phyloP scores from a whole-genome alignment of 1,140 invertebrate species.

The Psilanteris sp. region DNA sequence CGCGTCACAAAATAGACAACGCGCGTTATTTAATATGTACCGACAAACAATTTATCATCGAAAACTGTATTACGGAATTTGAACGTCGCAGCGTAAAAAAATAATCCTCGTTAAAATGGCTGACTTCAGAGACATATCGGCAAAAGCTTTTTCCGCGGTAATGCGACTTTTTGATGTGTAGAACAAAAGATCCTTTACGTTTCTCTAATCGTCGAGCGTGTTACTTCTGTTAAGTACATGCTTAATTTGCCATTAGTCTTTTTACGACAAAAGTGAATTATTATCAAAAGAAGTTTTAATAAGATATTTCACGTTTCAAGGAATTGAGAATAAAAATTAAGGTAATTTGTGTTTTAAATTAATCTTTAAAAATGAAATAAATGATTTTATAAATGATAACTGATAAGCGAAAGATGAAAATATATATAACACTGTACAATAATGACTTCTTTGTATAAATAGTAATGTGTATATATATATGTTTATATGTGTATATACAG shows the following conservation, averaged over 20 bases:
- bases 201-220: conserved; percentile 4
- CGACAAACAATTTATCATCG: neutral
- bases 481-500: too few species aligned
- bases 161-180: conserved; percentile 30
- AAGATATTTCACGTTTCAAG: conserved; percentile 26
- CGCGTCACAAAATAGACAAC: conserved; percentile 2
- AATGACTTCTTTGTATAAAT: too few species aligned
- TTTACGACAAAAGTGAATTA: conserved; percentile 39
- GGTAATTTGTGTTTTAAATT: too few species aligned
- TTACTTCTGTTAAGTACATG: conserved; percentile 37
- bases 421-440: too few species aligned
- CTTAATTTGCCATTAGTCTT: conserved; percentile 45
- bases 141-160: conserved; percentile 14
- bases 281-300: conserved; percentile 35
- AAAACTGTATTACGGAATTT: neutral
- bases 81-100: neutral
- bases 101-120: conserved; percentile 6
- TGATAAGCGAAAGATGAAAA: too few species aligned
- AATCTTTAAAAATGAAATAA: too few species aligned
- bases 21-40: conserved; percentile 19
- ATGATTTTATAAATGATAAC: too few species aligned
- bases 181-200: conserved; percentile 33
- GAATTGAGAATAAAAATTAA: conserved; percentile 24
- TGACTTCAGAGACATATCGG: conserved; percentile 17
- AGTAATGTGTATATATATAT: too few species aligned